Percentiles rank a stretch among this genome's conserved stretches.
These are phyloP conservation scores for Osmerus eperlanus DNA, from an alignment of 2,113 vertebrate genomes.

Conservation along the genomic window DNA sequence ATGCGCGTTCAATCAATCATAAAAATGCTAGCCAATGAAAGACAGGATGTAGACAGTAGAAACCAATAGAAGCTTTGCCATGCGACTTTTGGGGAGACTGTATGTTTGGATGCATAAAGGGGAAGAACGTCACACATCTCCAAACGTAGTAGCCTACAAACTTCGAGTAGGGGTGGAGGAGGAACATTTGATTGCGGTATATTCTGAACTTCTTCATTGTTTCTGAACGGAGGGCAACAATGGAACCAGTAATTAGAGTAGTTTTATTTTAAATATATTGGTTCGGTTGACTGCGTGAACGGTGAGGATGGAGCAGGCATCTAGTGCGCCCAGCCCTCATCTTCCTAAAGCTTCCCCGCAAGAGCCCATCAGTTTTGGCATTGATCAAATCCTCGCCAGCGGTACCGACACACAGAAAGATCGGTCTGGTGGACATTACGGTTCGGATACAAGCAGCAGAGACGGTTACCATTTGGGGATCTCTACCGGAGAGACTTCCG, in stretches of 20 bases:
- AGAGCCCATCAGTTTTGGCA: conserved; percentile 92
- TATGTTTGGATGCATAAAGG: conserved; percentile 56
- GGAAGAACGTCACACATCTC: conserved; percentile 67
- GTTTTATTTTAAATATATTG: conserved; percentile 34
- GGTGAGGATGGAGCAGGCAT: conserved; percentile 84
- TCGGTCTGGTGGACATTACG: conserved; percentile 64
- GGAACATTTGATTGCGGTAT: conserved; percentile 54
- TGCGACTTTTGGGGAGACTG: conserved; percentile 42
- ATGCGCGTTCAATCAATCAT: conserved; percentile 54
- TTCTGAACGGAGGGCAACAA: conserved; percentile 40
- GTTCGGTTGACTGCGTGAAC: conserved; percentile 32
- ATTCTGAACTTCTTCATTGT: conserved; percentile 38
- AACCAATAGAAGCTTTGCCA: conserved; percentile 56
- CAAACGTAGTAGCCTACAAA: conserved; percentile 63
- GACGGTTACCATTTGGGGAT: conserved; percentile 80
- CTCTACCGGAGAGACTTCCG: conserved; percentile 76
- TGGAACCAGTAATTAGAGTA: conserved; percentile 46
- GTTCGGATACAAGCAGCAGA: conserved; percentile 72
- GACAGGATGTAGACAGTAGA: conserved; percentile 48
- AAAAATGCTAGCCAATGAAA: conserved; percentile 63
- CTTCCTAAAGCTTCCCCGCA: conserved; percentile 80
- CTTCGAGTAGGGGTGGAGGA: conserved; percentile 55
- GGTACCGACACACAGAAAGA: conserved; percentile 80
- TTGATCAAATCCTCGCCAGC: conserved; percentile 88
- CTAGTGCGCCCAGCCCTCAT: conserved; percentile 70